Conservation (phyloP, 2,888 invertebrate genomes). For the Pseudococcus longispinus region DNA sequence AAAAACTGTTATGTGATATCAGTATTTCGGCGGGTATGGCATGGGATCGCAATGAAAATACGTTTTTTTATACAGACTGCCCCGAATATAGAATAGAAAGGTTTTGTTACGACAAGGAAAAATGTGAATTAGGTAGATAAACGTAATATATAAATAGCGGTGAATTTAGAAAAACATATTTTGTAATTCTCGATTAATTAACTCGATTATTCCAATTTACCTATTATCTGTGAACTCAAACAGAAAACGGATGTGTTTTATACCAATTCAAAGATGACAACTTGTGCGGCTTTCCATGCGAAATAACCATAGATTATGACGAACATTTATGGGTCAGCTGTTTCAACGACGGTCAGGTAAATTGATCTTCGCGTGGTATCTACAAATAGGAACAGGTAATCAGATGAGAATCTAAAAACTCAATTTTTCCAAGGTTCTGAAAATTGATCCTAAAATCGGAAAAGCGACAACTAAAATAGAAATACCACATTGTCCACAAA, state of each 20-base stretch:
- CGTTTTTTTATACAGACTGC: constrained; percentile 46
- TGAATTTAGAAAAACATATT: not conserved
- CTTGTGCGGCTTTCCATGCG: constrained; percentile 33
- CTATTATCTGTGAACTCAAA: not conserved
- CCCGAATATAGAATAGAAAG: constrained; percentile 44
- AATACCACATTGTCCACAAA: constrained; percentile 49
- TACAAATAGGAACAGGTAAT: not conserved
- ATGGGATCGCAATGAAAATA: constrained; percentile 23
- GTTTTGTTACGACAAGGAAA: constrained; percentile 35
- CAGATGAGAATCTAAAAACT: not conserved
- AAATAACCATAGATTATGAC: constrained; percentile 33
- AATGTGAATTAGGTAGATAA: constrained; percentile 17
- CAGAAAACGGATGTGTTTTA: constrained; percentile 41
- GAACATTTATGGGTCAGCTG: constrained; percentile 47
- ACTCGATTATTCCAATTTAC: too few relatives aligned
- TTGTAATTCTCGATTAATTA: not conserved
- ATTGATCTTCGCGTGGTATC: not conserved
- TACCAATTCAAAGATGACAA: constrained; percentile 50
- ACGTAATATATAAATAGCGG: not conserved
- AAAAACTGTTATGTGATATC: constrained; percentile 31
- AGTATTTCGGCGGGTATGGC: constrained; percentile 47
- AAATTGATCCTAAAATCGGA: constrained; percentile 39
- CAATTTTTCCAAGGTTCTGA: constrained; percentile 25
- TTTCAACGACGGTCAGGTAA: constrained; percentile 50
- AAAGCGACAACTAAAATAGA: constrained; percentile 39